A percentile compares a stretch with the other conserved stretches of the same genome.
These are phyloP conservation scores for Pemphredon lugubris DNA, from an alignment of 2,888 invertebrate genomes.

Conservation along the genomic window DNA sequence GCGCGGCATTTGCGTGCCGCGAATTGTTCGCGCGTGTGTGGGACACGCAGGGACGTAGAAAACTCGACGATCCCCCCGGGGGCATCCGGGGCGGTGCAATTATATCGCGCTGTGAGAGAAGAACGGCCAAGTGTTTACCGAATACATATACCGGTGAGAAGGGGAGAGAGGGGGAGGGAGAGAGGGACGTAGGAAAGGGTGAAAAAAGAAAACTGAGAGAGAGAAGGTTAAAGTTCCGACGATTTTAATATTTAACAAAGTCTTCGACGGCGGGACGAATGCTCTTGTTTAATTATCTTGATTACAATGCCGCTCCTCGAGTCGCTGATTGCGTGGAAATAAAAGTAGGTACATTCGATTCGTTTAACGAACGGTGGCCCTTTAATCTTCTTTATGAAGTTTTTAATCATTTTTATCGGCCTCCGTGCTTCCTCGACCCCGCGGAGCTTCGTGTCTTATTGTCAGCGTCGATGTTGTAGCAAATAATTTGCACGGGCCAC, in stretches of 20 bases:
- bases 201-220: not conserved
- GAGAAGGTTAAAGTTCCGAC: conserved; percentile 1
- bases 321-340: conserved; percentile 43
- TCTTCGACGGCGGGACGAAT: conserved; percentile 17
- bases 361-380: conserved; percentile 35
- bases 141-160: not conserved
- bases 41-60: conserved; percentile 2
- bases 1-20: conserved; percentile 18
- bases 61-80: conserved; percentile 11
- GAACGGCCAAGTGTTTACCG: conserved; percentile 35
- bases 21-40: conserved; percentile 11
- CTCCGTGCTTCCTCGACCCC: not conserved
- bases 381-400: conserved; percentile 35
- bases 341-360: conserved; percentile 23
- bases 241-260: conserved; percentile 50
- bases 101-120: conserved; percentile 19
- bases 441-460: conserved; percentile 4
- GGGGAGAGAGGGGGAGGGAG: not conserved
- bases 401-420: conserved; percentile 29
- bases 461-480: not conserved
- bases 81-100: conserved; percentile 24
- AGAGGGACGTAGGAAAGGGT: too few relatives aligned
- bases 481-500: conserved; percentile 3
- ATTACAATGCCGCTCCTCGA: conserved; percentile 33
- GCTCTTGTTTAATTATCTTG: conserved; percentile 53